phyloP scores from a whole-genome alignment of 2,888 invertebrate genomes.

The Hirtodrosophila alboralis region DNA sequence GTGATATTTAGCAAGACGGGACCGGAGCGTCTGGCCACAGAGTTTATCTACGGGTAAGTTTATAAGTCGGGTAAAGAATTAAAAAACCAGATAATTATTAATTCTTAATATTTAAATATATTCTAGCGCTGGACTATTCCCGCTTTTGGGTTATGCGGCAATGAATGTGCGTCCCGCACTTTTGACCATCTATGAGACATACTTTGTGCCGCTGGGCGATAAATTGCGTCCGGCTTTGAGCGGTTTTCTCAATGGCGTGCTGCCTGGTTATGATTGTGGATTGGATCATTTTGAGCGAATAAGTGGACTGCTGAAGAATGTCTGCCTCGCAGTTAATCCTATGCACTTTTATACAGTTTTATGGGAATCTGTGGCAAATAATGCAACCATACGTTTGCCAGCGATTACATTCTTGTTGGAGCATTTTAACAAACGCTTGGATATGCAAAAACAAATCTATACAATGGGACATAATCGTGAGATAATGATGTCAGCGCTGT shows the following conservation, averaged over 20 bases:
- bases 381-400: slow-evolving; percentile 91
- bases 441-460: slow-evolving; percentile 92
- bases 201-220: slow-evolving; percentile 92
- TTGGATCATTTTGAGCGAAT: slow-evolving; percentile 92
- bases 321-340: slow-evolving; percentile 90
- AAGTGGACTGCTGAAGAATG: slow-evolving; percentile 81
- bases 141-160: slow-evolving; percentile 93
- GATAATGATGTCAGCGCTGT: slow-evolving; percentile 91
- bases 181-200: slow-evolving; percentile 93
- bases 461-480: slow-evolving; percentile 93
- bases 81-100: too few relatives aligned
- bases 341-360: slow-evolving; percentile 93
- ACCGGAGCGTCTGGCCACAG: slow-evolving; percentile 90
- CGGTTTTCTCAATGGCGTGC: slow-evolving; percentile 93
- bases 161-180: slow-evolving; percentile 94
- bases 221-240: slow-evolving; percentile 89
- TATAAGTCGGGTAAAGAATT: too few relatives aligned
- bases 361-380: slow-evolving; percentile 94
- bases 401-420: slow-evolving; percentile 91
- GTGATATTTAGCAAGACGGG: slow-evolving; percentile 95
- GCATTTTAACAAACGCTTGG: slow-evolving; percentile 91
- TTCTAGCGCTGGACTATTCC: slow-evolving; percentile 89
- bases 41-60: slow-evolving; percentile 91
- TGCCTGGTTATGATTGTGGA: slow-evolving; percentile 94
- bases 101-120: not conserved